phyloP scores from a whole-genome alignment of 2,888 invertebrate genomes.

The Melikaiella ostensackeni region DNA sequence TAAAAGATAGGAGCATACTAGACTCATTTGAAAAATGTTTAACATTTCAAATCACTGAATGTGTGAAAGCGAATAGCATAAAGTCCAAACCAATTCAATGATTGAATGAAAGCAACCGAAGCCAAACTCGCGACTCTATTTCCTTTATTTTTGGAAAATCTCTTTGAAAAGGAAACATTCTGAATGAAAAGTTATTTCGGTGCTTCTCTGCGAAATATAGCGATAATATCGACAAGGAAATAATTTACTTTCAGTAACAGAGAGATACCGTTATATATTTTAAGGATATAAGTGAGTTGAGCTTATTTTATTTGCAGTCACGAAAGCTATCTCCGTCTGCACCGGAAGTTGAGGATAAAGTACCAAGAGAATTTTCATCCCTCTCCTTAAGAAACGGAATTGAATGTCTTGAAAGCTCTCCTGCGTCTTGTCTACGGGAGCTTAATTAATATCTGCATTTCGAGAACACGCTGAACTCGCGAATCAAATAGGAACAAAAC shows the following conservation, averaged over 20 bases:
- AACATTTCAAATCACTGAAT: not conserved
- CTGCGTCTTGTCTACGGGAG: not conserved
- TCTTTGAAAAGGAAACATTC: not conserved
- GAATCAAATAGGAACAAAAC: slow-evolving; percentile 8
- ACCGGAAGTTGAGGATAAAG: slow-evolving; percentile 21
- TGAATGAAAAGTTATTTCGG: slow-evolving; percentile 11
- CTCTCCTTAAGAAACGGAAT: not conserved
- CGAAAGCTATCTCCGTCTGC: slow-evolving; percentile 18
- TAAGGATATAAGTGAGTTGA: slow-evolving; percentile 7
- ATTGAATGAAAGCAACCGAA: not conserved
- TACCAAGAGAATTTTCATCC: slow-evolving; percentile 12
- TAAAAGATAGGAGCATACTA: too few relatives aligned
- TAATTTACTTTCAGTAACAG: not conserved
- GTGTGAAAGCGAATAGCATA: not conserved
- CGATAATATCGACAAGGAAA: slow-evolving; percentile 8
- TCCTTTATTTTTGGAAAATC: not conserved
- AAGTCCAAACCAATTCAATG: not conserved
- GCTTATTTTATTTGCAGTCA: slow-evolving; percentile 22
- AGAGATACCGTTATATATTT: not conserved
- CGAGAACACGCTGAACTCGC: slow-evolving; percentile 5
- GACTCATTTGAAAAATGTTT: not conserved
- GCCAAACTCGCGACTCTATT: not conserved
- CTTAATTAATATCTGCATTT: slow-evolving; percentile 33
- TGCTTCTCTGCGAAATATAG: not conserved
- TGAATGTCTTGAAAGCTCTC: slow-evolving; percentile 30